Evolutionary conservation across 1,140 invertebrate species (phyloP).

Genomic region (Philaenus spumarius): DNA sequence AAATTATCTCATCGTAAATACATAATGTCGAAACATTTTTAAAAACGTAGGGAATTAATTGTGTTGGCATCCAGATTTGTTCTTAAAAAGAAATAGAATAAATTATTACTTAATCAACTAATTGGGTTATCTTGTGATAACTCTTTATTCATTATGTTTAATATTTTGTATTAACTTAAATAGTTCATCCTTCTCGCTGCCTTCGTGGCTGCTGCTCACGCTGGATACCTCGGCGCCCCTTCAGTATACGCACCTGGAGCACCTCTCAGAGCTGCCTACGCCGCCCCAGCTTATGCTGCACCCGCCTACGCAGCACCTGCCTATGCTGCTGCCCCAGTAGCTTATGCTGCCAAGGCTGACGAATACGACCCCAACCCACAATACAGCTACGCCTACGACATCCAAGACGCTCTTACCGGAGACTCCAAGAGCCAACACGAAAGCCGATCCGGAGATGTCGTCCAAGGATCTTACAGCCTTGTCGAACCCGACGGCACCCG

Average conservation of each 20-base stretch:
- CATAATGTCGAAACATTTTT: no score
- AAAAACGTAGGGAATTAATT: no score
- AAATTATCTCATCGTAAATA: no score
- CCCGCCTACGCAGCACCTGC: conserved; percentile 7
- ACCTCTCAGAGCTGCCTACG: conserved; percentile 18
- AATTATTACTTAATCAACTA: no score
- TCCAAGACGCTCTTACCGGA: conserved; percentile 49
- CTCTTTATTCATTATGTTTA: no score
- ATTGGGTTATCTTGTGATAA: no score
- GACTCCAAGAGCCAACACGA: conserved; percentile 61
- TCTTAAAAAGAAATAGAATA: no score
- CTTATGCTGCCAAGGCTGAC: conserved; percentile 32
- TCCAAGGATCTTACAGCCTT: conserved; percentile 58
- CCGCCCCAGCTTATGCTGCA: conserved; percentile 18
- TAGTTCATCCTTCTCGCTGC: conserved; percentile 35
- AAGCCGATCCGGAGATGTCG: conserved; percentile 56
- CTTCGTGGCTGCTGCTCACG: conserved; percentile 32
- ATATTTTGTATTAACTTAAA: conserved; percentile 26
- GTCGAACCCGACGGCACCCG: conserved; percentile 36
- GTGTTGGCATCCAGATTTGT: no score
- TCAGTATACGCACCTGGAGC: conserved; percentile 24
- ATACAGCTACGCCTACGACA: conserved; percentile 47
- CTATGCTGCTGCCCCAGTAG: conserved; percentile 26
- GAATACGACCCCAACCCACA: conserved; percentile 33
- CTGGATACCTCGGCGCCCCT: conserved; percentile 29